A percentile compares a stretch with the other conserved stretches of the same genome.
Conservation (phyloP, 2,113 vertebrate genomes). For the Tyrannus savana region DNA sequence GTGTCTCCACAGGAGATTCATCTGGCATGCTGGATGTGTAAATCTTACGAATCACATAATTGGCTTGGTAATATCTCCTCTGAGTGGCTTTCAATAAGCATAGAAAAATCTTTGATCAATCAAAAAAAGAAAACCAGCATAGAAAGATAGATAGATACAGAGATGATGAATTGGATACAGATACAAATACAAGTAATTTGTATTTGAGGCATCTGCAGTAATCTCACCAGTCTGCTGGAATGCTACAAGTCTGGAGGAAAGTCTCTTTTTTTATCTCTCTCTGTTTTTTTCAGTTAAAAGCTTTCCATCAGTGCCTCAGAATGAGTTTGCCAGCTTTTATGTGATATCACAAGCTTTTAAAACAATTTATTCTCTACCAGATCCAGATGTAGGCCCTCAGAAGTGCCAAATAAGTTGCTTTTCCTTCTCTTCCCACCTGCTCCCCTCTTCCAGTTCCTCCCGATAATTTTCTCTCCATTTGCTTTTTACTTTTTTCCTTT, state of each 20-base stretch:
- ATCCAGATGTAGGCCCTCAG: constrained; percentile 1
- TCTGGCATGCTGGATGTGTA: not conserved
- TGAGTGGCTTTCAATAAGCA: not conserved
- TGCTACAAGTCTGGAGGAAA: not conserved
- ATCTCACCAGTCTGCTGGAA: not conserved
- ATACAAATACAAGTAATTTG: not conserved
- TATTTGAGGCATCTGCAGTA: not conserved
- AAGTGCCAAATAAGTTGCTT: not conserved
- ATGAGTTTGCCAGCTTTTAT: constrained; percentile 24
- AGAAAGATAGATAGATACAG: not conserved
- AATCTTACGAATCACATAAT: not conserved
- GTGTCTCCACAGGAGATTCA: not conserved
- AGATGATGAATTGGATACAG: not conserved
- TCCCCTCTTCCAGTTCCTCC: not conserved
- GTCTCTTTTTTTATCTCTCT: not conserved
- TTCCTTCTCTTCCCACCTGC: not conserved
- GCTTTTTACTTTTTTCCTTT: not conserved
- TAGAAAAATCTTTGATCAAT: not conserved
- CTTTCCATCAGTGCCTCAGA: constrained; percentile 14
- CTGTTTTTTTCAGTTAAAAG: constrained; percentile 8
- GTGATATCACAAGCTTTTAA: constrained; percentile 3
- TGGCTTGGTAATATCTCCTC: not conserved
- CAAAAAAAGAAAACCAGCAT: not conserved
- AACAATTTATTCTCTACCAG: constrained; percentile 36
- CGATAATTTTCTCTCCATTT: not conserved